Evolutionary conservation across 2,888 invertebrate genomes (phyloP), one percentile per base, ranked within the genome.

Genomic region (Megaustenia siamemsis): DNA sequence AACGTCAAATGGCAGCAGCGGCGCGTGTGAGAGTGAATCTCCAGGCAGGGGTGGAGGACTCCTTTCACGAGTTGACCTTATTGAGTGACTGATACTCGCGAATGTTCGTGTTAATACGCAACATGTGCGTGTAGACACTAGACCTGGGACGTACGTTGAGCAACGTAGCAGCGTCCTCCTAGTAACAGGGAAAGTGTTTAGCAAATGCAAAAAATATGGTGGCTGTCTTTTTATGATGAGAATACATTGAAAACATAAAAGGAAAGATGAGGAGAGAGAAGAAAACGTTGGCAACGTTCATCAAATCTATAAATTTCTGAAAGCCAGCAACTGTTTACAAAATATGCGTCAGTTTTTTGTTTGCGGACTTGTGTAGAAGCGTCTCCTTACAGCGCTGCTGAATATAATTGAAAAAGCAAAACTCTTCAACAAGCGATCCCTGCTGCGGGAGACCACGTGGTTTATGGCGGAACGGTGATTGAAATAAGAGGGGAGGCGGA

Each of bases 351-450:
- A 8, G 1, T n/a, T 71, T 73, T 45, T 43, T n/a, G 28, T 45
- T 12, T 12, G 40, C 40, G n/a, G 79, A 68, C 38, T 79, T 79
- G 43, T 71, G 71, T 71, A 43, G 43, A 71, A 71, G 43, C 43
- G 40, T 35, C 68, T 35, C n/a, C 66, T n/a, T 49, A 32, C 80
- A 3, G 80, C 28, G 80, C 49, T 38, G 24, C 35, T 18, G 56
- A 73, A 82, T 82, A 38, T 82, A 82, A 71, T 71, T 69, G 53
- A 66, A 78, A 78, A 63, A 40, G 63, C 78, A 78, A 18, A 40
- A 8, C 10, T 40, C 40, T 43, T 66, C 78, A 60, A 78, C 78
- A 78, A 78, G 45, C 78, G 66, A 21, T 43, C 6, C 66, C 63
- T 28, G 45, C 78, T 78, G 78, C 4, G 78, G 32, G 40, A 53